Evolutionary conservation across 2,113 vertebrate species (phyloP).

Genomic region (Scalopus aquaticus): DNA sequence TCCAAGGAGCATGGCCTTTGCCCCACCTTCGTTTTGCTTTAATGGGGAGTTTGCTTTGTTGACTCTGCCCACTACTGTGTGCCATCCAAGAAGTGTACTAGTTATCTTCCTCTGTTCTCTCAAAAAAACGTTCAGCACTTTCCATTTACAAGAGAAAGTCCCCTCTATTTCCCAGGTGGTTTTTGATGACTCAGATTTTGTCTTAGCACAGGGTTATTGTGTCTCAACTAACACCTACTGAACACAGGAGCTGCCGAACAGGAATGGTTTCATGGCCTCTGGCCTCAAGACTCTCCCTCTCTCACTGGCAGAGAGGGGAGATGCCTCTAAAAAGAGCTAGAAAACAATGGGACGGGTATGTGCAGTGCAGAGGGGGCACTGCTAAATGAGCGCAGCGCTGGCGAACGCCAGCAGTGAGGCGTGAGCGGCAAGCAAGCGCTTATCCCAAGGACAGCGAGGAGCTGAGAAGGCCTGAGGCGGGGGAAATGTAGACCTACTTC

Average conservation of each 20-base stretch:
- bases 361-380: neutral
- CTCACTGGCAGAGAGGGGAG: neutral
- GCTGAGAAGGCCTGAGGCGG: neutral
- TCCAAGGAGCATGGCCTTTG: neutral
- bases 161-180: neutral
- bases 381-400: neutral
- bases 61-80: neutral
- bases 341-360: neutral
- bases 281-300: neutral
- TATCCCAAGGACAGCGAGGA: neutral
- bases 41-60: neutral
- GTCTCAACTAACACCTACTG: neutral
- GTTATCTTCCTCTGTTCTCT: slow-evolving; percentile 12
- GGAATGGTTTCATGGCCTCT: neutral
- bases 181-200: slow-evolving; percentile 52
- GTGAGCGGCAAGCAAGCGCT: neutral
- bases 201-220: slow-evolving; percentile 6
- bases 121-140: neutral
- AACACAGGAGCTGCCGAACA: slow-evolving; percentile 14
- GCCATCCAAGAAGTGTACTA: neutral
- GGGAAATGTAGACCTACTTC: neutral
- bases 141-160: neutral
- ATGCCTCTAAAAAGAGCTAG: neutral
- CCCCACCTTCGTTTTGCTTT: neutral
- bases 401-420: neutral